Conservation (phyloP, 1,140 invertebrate genomes). For the Muscidifurax raptorellus region DNA sequence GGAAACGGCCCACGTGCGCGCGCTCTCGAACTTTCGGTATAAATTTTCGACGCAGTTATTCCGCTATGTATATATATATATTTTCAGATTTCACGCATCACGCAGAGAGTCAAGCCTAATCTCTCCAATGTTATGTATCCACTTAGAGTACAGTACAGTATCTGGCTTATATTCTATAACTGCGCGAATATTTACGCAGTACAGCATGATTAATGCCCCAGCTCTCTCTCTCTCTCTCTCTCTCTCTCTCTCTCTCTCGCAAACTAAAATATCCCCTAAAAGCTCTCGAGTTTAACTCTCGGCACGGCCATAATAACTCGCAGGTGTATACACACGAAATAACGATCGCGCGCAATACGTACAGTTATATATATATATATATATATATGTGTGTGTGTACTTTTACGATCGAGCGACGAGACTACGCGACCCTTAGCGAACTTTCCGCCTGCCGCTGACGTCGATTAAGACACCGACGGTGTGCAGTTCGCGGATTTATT, state of each 20-base stretch:
- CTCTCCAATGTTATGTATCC: not conserved
- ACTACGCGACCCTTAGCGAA: not conserved
- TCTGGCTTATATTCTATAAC: not conserved
- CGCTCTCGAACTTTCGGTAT: not conserved
- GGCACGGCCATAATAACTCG: not conserved
- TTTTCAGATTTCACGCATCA: not conserved
- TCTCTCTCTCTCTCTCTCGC: conserved; percentile 28
- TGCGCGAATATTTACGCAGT: not conserved
- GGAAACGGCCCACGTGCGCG: conserved; percentile 24
- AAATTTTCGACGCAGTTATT: conserved; percentile 1
- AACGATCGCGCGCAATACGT: not conserved
- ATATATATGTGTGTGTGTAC: not conserved
- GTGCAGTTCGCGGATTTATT: not conserved
- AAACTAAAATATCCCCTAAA: not conserved
- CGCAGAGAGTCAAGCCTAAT: not conserved
- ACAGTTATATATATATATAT: not conserved
- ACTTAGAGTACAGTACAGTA: not conserved
- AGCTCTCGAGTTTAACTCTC: not conserved
- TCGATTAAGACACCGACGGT: not conserved
- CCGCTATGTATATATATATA: not conserved
- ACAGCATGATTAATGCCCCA: not conserved
- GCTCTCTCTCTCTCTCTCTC: conserved; percentile 44
- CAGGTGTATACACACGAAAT: not conserved
- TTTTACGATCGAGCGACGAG: not conserved
- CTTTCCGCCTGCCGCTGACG: not conserved